Base-by-base conservation (phyloP, 2,113 vertebrate species). In the Anoplopoma fimbria region DNA sequence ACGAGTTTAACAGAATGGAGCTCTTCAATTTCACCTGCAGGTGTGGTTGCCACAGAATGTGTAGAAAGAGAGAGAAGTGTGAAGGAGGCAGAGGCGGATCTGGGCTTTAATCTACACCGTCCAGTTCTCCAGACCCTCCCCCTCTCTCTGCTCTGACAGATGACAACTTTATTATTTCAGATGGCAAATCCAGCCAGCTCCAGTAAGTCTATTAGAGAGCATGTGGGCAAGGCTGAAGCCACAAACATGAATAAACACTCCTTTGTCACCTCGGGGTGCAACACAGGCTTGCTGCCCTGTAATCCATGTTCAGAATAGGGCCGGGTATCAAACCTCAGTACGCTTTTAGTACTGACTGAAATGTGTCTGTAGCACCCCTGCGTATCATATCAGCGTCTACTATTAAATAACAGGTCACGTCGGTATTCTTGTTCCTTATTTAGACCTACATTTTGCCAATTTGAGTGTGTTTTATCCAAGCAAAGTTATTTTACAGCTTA, bases 161-260 rank as follows among this genome's bases (percentile, higher is more conserved):
- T 95, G 93, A 95, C 90, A 93, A 87, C 88, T 93, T 94, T 95
- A 95, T 95, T 93, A 93, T 93, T 94, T 94, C 88, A 94, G 93
- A 95, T 93, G 88, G 94, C 87, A 85, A 93, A 91, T 81, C 89
- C 81, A 84, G 73, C 76, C 71, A 27, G 86, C 72, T 82, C 76
- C 58, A 34, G 58, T 78, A 67, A 88, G 87, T 89, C 85, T 72
- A 65, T 90, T 81, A 90, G 72, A 77, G 51, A 61, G 70, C 64
- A 73, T 70, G 76, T 84, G 88, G 91, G 77, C 70, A 69, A 75
- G 82, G 75, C 84, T 77, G 72, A 75, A 77, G 81, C 72, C 75
- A 84, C 93, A 81, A 77, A 88, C 84, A 85, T 82, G 89, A 90
- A 86, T 77, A 85, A 87, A 90, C 74, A 84, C 85, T 72, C 29